Evolutionary conservation across 2,113 vertebrate species (phyloP).

Genomic region (Pagrus major): DNA sequence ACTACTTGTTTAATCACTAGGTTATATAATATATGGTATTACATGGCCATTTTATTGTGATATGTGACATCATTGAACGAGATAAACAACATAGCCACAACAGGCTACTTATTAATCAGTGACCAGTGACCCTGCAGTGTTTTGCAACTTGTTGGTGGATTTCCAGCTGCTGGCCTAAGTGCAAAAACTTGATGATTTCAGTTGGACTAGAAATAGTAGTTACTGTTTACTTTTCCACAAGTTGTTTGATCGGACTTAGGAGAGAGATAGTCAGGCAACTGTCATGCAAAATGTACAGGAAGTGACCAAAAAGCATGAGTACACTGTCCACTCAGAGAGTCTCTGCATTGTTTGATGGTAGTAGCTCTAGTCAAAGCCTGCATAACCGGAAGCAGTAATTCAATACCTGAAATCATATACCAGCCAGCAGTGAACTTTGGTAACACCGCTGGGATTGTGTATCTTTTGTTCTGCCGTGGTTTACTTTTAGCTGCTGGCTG

Average conservation of each 20-base stretch:
- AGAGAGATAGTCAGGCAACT: background rate
- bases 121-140: constrained; percentile 1
- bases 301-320: background rate
- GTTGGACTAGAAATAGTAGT: background rate
- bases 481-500: constrained; percentile 35
- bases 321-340: background rate
- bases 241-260: background rate
- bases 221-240: background rate
- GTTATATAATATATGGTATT: background rate
- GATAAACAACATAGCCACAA: background rate
- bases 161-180: background rate
- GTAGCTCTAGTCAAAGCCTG: background rate
- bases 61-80: background rate
- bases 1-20: background rate
- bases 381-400: background rate
- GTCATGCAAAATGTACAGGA: background rate
- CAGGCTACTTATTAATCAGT: constrained; percentile 23
- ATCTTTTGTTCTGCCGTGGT: constrained; percentile 39
- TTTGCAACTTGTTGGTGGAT: constrained; percentile 1
- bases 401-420: constrained; percentile 5
- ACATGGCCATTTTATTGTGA: background rate
- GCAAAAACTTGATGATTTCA: background rate
- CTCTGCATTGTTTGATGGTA: constrained; percentile 4
- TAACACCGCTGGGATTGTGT: constrained; percentile 31
- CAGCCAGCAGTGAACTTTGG: constrained; percentile 1